A percentile compares a stretch with the other conserved stretches of the same genome.
These are phyloP conservation scores for Drosophila lowei DNA, from an alignment of 1,140 invertebrate genomes.

Conservation along the genomic window DNA sequence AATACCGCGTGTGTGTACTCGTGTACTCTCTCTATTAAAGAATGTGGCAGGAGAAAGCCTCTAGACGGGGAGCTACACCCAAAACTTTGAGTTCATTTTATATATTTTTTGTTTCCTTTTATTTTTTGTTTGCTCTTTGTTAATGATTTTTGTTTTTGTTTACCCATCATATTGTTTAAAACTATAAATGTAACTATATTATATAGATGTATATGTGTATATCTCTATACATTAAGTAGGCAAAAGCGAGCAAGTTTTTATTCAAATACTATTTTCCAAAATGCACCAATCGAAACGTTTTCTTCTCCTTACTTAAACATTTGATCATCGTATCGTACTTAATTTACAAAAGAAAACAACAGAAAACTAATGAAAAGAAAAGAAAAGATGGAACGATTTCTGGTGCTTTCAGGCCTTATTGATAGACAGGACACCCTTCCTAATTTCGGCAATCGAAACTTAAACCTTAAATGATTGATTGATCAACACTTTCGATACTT, in stretches of 20 bases:
- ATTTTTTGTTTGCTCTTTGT: conserved; percentile 48
- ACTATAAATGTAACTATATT: conserved; percentile 31
- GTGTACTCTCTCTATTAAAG: conserved; percentile 46
- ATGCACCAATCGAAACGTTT: conserved; percentile 13
- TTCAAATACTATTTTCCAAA: conserved; percentile 28
- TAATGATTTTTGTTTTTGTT: conserved; percentile 75
- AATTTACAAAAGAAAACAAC: conserved; percentile 61
- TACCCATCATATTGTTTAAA: conserved; percentile 53
- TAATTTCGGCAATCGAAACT: conserved; percentile 33
- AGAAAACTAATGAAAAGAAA: neutral
- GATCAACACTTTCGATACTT: neutral
- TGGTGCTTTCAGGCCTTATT: conserved; percentile 54
- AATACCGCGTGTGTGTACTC: conserved; percentile 50
- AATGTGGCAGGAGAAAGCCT: conserved; percentile 4
- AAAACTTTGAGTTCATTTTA: conserved; percentile 17
- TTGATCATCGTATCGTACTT: conserved; percentile 61
- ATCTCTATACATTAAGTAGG: conserved; percentile 42
- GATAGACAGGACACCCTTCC: conserved; percentile 23
- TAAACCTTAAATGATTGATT: conserved; percentile 16
- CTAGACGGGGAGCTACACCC: conserved; percentile 14
- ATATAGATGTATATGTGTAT: conserved; percentile 36
- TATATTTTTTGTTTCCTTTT: too few relatives aligned
- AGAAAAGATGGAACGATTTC: conserved; percentile 1
- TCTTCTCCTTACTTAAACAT: conserved; percentile 32
- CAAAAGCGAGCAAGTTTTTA: conserved; percentile 28